Evolutionary conservation across 2,888 invertebrate species (phyloP).

Genomic region (Ceriagrion tenellum): DNA sequence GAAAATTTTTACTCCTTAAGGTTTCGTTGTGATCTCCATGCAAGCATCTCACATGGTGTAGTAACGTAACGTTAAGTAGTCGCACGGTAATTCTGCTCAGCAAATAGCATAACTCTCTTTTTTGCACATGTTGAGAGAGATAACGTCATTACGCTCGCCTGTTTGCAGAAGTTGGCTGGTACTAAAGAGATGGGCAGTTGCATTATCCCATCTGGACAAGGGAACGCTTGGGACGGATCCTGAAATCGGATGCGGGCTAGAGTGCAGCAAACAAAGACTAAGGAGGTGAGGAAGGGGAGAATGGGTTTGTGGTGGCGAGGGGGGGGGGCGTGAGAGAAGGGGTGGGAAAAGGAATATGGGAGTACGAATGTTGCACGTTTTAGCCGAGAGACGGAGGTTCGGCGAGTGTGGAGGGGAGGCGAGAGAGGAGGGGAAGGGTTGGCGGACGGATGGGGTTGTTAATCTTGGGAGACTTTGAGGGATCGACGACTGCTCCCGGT

Average conservation of each 20-base stretch:
- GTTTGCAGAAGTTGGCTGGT: background rate
- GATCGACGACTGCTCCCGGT: constrained; percentile 45
- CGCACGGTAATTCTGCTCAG: too few relatives aligned
- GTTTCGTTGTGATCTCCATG: too few relatives aligned
- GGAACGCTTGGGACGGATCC: background rate
- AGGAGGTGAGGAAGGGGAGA: background rate
- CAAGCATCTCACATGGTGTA: too few relatives aligned
- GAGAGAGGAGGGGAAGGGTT: background rate
- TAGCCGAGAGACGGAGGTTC: background rate
- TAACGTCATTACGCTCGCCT: background rate
- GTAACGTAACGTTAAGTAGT: too few relatives aligned
- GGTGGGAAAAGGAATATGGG: too few relatives aligned
- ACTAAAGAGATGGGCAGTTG: background rate
- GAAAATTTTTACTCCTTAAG: too few relatives aligned
- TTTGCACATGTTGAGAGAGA: too few relatives aligned
- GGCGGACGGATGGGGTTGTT: constrained; percentile 51
- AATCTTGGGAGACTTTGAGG: constrained; percentile 62
- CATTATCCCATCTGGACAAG: background rate
- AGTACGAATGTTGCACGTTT: background rate
- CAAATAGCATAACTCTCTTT: too few relatives aligned
- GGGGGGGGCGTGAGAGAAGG: background rate
- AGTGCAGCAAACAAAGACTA: background rate
- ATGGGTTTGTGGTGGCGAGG: background rate
- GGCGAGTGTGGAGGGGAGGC: background rate
- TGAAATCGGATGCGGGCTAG: background rate